Evolutionary conservation across 2,888 invertebrate genomes (phyloP).

Genomic region (Anticlea derivata): DNA sequence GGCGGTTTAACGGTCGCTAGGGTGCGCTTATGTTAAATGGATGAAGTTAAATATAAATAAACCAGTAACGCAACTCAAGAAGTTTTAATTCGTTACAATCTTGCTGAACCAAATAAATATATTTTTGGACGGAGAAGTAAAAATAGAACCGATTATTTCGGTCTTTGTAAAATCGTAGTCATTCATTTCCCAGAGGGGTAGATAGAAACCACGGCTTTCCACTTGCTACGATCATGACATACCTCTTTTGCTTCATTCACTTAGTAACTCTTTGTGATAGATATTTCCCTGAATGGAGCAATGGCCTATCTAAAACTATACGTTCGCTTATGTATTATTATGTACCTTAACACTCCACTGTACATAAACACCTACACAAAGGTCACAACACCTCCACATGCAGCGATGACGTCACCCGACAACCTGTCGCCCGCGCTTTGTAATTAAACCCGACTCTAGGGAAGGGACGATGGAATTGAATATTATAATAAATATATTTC

Average conservation of each 20-base stretch:
- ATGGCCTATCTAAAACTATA: too few species aligned
- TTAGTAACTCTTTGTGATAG: too few species aligned
- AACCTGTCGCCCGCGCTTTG: slow-evolving; percentile 82
- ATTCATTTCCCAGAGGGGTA: too few species aligned
- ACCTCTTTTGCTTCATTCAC: too few species aligned
- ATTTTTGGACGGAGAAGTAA: too few species aligned
- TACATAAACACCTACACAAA: slow-evolving; percentile 21
- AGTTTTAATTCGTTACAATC: background rate
- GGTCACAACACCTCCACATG: slow-evolving; percentile 49
- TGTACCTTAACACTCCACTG: slow-evolving; percentile 24
- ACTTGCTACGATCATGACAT: too few species aligned
- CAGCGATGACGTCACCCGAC: slow-evolving; percentile 79
- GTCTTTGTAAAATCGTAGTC: too few species aligned
- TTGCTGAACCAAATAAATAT: background rate
- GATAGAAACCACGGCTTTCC: too few species aligned
- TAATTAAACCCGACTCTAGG: slow-evolving; percentile 79
- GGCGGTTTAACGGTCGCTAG: slow-evolving; percentile 38
- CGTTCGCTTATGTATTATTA: too few species aligned
- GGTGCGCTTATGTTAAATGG: slow-evolving; percentile 20
- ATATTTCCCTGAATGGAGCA: too few species aligned
- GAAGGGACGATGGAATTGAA: slow-evolving; percentile 32
- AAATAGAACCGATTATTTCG: too few species aligned
- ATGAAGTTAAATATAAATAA: slow-evolving; percentile 8
- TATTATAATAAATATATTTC: background rate
- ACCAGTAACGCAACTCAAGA: background rate